Evolutionary conservation across 2,797 vertebrate genomes (phyloP), one percentile per base, ranked within the genome.

Genomic region (Enteromius argenteus): DNA sequence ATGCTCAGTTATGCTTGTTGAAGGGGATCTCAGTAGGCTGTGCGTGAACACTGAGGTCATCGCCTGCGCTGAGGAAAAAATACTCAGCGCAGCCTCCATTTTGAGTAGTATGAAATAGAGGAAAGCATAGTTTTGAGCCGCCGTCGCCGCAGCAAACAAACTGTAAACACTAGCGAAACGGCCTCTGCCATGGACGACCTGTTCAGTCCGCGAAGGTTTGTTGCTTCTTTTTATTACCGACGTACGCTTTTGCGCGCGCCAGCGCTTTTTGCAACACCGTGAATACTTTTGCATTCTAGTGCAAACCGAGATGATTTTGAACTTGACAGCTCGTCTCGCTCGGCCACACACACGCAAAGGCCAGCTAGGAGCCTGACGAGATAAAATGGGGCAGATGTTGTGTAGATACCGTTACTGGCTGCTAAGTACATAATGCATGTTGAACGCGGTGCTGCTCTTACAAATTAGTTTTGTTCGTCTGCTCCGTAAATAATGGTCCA

Each of bases 171-270:
- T 74, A 79, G 94, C 94, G 88, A 93, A 88, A 94, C 95, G 95
- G 92, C 96, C 91, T 81, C 91, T 94, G 97, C 93, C 96, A 99
- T 99, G 98, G 98, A 99, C 90, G 97, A 98, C 94, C 95, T 98
- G 85, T 96, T 97, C 96, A 96, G 97, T 94, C 96, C 97, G 94
- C 95, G 97, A 96, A 99, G 98, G 98, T 99, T 98, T 96, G 96
- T 96, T 90, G 66, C 5, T 87, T 89, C 86, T 90, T 87, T 81
- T 79, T 3, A 11, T 90, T 73, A 62, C 32, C 17, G 15, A 2
- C 66, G 46, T 3, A 0, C 17, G 0, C 32, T 53, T 78, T 86
- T 51, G 17, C 42, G 37, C 19, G 21, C 51, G 0, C 15, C 8
- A n/a, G 27, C 44, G 62, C 73, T 83, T 85, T 60, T 77, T 66